Percentiles rank a stretch among this genome's conserved stretches.
Conservation (phyloP, 1,140 invertebrate species). For the Gryon sp. region DNA sequence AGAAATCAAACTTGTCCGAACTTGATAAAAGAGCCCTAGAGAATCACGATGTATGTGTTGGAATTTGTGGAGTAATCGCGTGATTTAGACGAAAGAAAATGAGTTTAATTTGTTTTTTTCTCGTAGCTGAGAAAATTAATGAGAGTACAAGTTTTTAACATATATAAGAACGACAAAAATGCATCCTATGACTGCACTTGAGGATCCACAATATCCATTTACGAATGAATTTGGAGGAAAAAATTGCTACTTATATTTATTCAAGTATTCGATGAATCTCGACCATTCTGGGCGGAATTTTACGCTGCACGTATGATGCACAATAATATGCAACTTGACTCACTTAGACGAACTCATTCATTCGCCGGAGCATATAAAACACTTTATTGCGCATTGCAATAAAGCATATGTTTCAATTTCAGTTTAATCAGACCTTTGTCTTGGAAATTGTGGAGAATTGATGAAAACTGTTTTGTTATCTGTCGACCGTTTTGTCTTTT, state of each 20-base stretch:
- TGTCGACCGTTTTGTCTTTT: background rate
- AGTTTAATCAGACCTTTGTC: slow-evolving; percentile 45
- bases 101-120: too few species aligned
- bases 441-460: slow-evolving; percentile 6
- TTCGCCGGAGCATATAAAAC: slow-evolving; percentile 22
- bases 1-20: slow-evolving; percentile 9
- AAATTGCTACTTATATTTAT: slow-evolving; percentile 29
- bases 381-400: slow-evolving; percentile 47
- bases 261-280: slow-evolving; percentile 24
- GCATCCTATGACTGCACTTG: too few species aligned
- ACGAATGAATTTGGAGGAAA: too few species aligned
- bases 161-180: too few species aligned
- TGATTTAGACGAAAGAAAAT: slow-evolving; percentile 6
- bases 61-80: slow-evolving; percentile 1
- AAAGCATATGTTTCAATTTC: slow-evolving; percentile 45
- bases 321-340: slow-evolving; percentile 42
- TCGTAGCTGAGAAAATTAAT: too few species aligned
- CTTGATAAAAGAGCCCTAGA: slow-evolving; percentile 24
- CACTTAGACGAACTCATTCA: slow-evolving; percentile 43
- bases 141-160: too few species aligned
- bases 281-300: slow-evolving; percentile 9
- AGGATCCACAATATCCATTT: too few species aligned
- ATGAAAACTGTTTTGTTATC: slow-evolving; percentile 19
- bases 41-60: slow-evolving; percentile 33
- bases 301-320: slow-evolving; percentile 24